These are phyloP conservation scores for Ammodytes dubius DNA, from an alignment of 2,113 vertebrate genomes.

Conservation along the genomic window DNA sequence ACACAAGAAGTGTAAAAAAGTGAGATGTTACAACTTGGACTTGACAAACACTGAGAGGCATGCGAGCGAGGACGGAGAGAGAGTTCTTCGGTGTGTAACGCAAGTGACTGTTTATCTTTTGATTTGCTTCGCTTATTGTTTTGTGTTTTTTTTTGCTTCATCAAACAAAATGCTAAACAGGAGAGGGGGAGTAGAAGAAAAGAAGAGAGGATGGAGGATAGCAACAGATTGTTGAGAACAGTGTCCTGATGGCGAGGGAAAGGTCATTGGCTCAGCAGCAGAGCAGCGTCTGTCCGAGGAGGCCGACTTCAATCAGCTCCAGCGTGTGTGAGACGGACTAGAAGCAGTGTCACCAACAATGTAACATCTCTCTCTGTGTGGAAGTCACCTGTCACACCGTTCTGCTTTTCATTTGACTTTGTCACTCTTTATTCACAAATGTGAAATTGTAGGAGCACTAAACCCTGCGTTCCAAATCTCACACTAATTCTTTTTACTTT, in stretches of 20 bases:
- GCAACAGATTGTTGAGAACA: conserved; percentile 27
- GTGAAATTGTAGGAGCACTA: conserved; percentile 1
- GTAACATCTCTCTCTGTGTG: conserved; percentile 33
- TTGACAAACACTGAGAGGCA: conserved; percentile 26
- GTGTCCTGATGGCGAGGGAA: conserved; percentile 53
- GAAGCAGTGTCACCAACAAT: conserved; percentile 48
- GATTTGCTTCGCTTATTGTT: conserved; percentile 34
- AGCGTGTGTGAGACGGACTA: conserved; percentile 50
- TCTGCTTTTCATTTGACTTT: conserved; percentile 29
- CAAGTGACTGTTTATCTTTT: conserved; percentile 30
- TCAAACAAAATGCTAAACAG: conserved; percentile 17
- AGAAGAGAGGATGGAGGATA: neutral
- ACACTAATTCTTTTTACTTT: no score
- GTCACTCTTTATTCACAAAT: conserved; percentile 26
- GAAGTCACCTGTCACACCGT: conserved; percentile 6
- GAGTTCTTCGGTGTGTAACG: conserved; percentile 21
- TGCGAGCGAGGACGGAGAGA: neutral
- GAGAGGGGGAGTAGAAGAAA: neutral
- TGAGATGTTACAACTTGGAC: conserved; percentile 42
- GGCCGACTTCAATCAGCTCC: conserved; percentile 65
- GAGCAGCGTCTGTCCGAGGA: conserved; percentile 45
- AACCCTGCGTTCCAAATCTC: no score
- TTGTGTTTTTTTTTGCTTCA: conserved; percentile 37
- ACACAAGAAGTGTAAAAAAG: conserved; percentile 39
- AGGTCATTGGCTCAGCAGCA: conserved; percentile 77